Percentiles rank a stretch among this genome's conserved stretches.
phyloP scores from a whole-genome alignment of 2,113 vertebrate genomes.

The Natator depressus region DNA sequence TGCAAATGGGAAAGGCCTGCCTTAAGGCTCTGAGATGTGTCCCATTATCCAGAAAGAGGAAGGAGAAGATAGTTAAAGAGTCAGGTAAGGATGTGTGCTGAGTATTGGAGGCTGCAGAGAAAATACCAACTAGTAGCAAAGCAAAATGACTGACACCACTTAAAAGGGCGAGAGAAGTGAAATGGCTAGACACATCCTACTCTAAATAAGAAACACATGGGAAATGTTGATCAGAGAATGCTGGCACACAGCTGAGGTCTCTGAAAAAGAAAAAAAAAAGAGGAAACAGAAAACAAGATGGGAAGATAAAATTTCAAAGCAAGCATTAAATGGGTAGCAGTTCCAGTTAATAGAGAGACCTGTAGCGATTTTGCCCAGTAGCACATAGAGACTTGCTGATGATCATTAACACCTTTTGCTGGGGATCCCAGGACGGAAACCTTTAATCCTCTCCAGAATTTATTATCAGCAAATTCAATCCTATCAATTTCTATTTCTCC shows the following conservation, averaged over 20 bases:
- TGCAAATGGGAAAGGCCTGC: conserved; percentile 45
- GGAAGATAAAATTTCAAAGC: conserved; percentile 83
- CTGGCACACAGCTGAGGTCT: conserved; percentile 76
- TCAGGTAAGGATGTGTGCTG: conserved; percentile 61
- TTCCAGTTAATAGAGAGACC: conserved; percentile 69
- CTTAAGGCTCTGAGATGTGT: conserved; percentile 34
- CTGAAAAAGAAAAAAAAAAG: background rate
- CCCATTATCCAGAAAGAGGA: background rate
- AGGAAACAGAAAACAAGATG: conserved; percentile 80
- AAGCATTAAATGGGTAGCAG: conserved; percentile 69
- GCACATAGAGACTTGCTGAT: conserved; percentile 45
- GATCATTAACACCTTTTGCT: conserved; percentile 64
- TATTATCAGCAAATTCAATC: conserved; percentile 54
- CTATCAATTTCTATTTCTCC: conserved; percentile 56
- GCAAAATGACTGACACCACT: conserved; percentile 74
- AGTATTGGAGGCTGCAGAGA: conserved; percentile 63
- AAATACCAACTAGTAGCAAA: conserved; percentile 72
- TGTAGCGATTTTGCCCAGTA: conserved; percentile 60
- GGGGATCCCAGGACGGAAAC: background rate
- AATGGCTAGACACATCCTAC: conserved; percentile 72
- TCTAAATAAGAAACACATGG: conserved; percentile 68
- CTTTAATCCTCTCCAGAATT: conserved; percentile 40
- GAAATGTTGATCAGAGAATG: conserved; percentile 62
- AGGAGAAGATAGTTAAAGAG: conserved; percentile 54
- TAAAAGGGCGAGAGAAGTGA: conserved; percentile 74